These are phyloP conservation scores for Heliconius charithonia DNA, from an alignment of 2,888 invertebrate species.

Conservation along the genomic window DNA sequence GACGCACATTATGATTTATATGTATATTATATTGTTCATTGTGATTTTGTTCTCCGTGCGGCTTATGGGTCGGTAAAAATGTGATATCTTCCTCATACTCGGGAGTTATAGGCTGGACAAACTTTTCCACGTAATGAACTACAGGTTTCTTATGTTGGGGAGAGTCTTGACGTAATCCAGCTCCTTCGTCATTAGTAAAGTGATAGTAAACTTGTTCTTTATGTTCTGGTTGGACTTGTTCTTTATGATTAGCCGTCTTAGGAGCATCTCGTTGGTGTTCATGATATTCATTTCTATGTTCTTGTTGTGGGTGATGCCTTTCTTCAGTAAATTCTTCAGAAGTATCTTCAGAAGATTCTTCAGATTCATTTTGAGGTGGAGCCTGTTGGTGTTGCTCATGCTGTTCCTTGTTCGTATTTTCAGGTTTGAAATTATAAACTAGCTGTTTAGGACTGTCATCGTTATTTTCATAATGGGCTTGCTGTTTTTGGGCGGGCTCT, in stretches of 20 bases:
- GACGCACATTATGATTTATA: constrained; percentile 38
- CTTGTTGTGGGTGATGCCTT: constrained; percentile 26
- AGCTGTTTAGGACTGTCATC: constrained; percentile 63
- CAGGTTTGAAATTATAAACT: constrained; percentile 61
- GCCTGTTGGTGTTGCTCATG: constrained; percentile 37
- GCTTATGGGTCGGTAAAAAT: constrained; percentile 55
- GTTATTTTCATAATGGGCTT: constrained; percentile 59
- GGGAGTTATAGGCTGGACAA: constrained; percentile 57
- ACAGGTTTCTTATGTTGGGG: constrained; percentile 29
- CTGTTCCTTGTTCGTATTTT: constrained; percentile 50
- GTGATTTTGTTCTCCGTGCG: constrained; percentile 64
- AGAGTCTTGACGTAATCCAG: not conserved
- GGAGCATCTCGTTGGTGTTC: constrained; percentile 40
- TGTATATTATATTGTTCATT: constrained; percentile 53
- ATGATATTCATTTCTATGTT: constrained; percentile 26
- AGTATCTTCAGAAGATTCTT: constrained; percentile 44
- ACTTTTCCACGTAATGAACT: constrained; percentile 50
- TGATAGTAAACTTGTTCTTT: constrained; percentile 48
- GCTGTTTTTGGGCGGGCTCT: constrained; percentile 60
- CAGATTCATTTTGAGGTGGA: constrained; percentile 44
- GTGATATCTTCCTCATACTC: constrained; percentile 69
- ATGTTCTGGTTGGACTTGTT: constrained; percentile 50
- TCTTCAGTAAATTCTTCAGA: constrained; percentile 39
- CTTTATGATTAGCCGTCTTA: constrained; percentile 34
- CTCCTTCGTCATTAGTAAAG: constrained; percentile 37